Percentiles rank a stretch among this genome's conserved stretches.
phyloP scores from a whole-genome alignment of 1,140 invertebrate species.

The Drosophila hydei region DNA sequence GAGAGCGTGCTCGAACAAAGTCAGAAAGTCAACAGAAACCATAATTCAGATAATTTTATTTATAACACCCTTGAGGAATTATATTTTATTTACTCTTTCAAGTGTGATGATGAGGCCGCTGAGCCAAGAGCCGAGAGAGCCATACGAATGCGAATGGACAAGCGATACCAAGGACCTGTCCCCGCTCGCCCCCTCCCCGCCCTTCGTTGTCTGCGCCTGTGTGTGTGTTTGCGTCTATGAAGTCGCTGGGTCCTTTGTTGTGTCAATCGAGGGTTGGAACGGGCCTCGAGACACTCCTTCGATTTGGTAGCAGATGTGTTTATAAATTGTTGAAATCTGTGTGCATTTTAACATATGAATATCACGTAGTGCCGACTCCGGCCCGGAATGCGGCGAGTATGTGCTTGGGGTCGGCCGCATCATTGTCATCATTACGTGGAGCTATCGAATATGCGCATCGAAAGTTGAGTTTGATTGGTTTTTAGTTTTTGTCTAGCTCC shows the following conservation, averaged over 20 bases:
- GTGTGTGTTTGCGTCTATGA: slow-evolving; percentile 22
- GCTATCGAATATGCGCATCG: slow-evolving; percentile 15
- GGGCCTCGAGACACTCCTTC: slow-evolving; percentile 57
- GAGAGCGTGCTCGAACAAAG: slow-evolving; percentile 21
- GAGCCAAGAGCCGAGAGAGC: slow-evolving; percentile 33
- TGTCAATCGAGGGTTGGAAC: slow-evolving; percentile 60
- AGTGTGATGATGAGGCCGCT: slow-evolving; percentile 77
- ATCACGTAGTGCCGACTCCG: slow-evolving; percentile 53
- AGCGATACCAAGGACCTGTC: slow-evolving; percentile 44
- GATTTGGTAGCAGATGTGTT: slow-evolving; percentile 78
- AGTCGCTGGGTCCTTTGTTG: slow-evolving; percentile 35
- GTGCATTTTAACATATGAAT: slow-evolving; percentile 76
- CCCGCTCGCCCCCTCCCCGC: slow-evolving; percentile 8
- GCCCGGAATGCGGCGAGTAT: no score
- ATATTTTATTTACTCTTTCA: slow-evolving; percentile 83
- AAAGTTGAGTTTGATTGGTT: slow-evolving; percentile 44
- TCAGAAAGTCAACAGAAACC: slow-evolving; percentile 78
- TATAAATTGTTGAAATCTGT: slow-evolving; percentile 79
- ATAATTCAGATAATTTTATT: slow-evolving; percentile 83
- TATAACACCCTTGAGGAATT: slow-evolving; percentile 83
- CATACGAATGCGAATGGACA: slow-evolving; percentile 43
- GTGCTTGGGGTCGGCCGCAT: slow-evolving; percentile 44
- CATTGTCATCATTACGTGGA: slow-evolving; percentile 50
- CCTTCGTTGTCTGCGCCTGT: background rate
- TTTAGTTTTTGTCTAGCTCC: background rate